Evolutionary conservation across 30 jellyfish, hydroid and myxozoan species (phyloP), one percentile per base, ranked within the genome.

Genomic region (Clytia hemisphaerica): DNA sequence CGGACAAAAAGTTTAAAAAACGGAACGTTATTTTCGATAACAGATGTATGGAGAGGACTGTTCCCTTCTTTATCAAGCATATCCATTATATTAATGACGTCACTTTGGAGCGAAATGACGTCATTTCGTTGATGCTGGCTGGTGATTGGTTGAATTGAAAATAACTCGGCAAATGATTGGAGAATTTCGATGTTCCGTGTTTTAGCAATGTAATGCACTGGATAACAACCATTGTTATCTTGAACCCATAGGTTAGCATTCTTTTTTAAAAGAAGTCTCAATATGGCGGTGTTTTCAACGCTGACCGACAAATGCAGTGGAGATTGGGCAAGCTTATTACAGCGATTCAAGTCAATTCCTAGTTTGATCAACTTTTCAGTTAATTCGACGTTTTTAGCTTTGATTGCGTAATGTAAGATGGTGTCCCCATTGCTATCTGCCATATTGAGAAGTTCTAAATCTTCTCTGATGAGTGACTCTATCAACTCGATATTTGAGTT

Each of bases 371-470:
- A 33, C 7, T 22, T 5, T 28, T 28, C 53, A 7, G 30, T 45
- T 7, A 30, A 22, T 14, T 57, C 49, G 25, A 57, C 70, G 5
- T 6, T 5, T 22, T 45, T 45, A 21, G 44, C 25, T 22, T 57
- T 31, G 44, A 33, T 57, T 0, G 70, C 70, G 49, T 45, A 57
- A 57, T 57, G 70, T 31, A 57, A 22, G 4, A 44, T 15, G 7
- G 70, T 57, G 70, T 57, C 30, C 6, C 70, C 70, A n/a, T 22
- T 22, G 44, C 70, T 45, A 44, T 57, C 30, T 33, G 27, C 30
- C 6, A 57, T 16, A 57, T 57, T 45, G 70, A 57, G 27, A 4
- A 57, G 44, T 22, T 45, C 19, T 22, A 6, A 22, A 6, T 57
- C 70, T 57, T n/a, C 30, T 22, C 25, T 33, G 16, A 57, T 18